phyloP scores from a whole-genome alignment of 2,797 vertebrate species.

The Protosalanx chinensis region DNA sequence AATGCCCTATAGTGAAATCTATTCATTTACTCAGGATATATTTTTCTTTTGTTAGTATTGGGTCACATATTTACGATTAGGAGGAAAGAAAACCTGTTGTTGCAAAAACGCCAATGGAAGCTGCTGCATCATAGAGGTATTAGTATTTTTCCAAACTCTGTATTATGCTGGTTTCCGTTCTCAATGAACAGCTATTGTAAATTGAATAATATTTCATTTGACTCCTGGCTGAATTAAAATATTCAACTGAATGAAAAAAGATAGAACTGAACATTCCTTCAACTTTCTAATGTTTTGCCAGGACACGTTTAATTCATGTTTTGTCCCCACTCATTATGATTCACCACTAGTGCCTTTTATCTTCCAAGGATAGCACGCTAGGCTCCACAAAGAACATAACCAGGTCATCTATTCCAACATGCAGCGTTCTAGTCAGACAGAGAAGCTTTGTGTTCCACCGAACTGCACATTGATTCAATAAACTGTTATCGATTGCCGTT shows the following conservation, averaged over 20 bases:
- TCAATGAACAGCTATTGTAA: neutral
- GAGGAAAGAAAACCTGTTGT: neutral
- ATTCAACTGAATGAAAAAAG: neutral
- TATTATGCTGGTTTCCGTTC: neutral
- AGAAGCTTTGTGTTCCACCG: constrained; percentile 47
- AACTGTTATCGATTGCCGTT: constrained; percentile 58
- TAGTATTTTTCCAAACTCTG: neutral
- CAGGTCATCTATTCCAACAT: constrained; percentile 50
- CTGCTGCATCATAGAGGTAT: neutral
- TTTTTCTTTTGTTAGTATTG: neutral
- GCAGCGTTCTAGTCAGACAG: constrained; percentile 48
- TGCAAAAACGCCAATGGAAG: neutral
- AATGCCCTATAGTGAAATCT: neutral
- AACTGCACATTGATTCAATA: constrained; percentile 67
- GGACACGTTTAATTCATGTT: neutral
- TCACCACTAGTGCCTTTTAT: constrained; percentile 18
- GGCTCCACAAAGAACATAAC: constrained; percentile 48
- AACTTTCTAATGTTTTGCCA: neutral
- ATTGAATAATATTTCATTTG: neutral
- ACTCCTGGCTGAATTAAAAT: no score
- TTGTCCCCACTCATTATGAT: constrained; percentile 12
- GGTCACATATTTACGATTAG: neutral
- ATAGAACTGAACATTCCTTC: neutral
- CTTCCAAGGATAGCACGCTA: constrained; percentile 30
- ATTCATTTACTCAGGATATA: neutral